Percentiles rank a stretch among this genome's conserved stretches.
Conservation (phyloP, 1,140 invertebrate genomes). For the Drosophila sulfurigaster region DNA sequence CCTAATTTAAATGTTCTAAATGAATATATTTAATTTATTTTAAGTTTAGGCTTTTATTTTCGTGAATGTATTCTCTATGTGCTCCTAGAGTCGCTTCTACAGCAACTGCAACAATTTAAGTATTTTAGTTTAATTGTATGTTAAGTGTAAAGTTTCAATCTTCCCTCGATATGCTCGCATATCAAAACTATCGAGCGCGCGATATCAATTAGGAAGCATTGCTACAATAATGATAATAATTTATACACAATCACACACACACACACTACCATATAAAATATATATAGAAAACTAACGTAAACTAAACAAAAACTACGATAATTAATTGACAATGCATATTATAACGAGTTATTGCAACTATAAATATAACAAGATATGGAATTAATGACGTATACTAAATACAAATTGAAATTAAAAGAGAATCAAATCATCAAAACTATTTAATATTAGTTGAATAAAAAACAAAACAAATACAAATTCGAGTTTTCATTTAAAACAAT, state of each 20-base stretch:
- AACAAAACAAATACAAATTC: neutral
- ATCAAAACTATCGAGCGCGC: constrained; percentile 8
- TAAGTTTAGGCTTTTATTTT: constrained; percentile 33
- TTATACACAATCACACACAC: constrained; percentile 35
- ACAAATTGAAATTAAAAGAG: constrained; percentile 53
- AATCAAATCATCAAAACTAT: constrained; percentile 65
- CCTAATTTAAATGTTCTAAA: constrained; percentile 29
- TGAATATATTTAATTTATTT: constrained; percentile 40
- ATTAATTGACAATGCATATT: constrained; percentile 56
- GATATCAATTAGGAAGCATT: constrained; percentile 49
- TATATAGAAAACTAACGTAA: constrained; percentile 46
- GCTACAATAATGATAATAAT: constrained; percentile 47
- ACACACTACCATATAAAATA: constrained; percentile 36
- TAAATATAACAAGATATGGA: constrained; percentile 27
- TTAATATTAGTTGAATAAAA: constrained; percentile 74
- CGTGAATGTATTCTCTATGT: constrained; percentile 45
- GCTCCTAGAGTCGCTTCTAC: constrained; percentile 50
- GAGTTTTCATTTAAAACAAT: neutral
- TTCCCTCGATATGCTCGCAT: constrained; percentile 27
- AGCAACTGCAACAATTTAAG: constrained; percentile 43
- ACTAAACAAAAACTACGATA: constrained; percentile 42
- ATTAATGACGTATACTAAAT: constrained; percentile 56
- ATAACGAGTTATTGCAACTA: constrained; percentile 47
- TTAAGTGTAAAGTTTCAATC: constrained; percentile 24
- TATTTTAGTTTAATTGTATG: constrained; percentile 58